Conservation (phyloP, 2,888 invertebrate species). For the Dioctria rufipes region DNA sequence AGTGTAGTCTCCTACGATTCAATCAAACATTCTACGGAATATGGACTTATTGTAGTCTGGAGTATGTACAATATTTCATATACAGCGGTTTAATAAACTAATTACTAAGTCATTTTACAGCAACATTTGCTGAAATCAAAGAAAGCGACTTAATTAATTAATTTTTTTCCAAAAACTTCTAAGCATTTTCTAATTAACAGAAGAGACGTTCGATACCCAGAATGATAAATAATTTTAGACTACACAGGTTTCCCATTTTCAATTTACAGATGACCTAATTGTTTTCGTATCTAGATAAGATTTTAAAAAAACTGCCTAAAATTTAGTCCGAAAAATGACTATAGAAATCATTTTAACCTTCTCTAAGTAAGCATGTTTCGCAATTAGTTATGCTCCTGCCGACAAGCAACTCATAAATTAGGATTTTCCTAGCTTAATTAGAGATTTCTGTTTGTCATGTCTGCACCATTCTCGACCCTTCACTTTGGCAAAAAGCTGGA, state of each 20-base stretch:
- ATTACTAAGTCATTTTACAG: too few relatives aligned
- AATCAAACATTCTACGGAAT: too few relatives aligned
- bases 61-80: too few relatives aligned
- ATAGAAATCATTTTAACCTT: conserved; percentile 41
- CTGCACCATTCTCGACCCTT: conserved; percentile 37
- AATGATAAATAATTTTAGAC: conserved; percentile 41
- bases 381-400: conserved; percentile 49
- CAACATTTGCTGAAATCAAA: conserved; percentile 19
- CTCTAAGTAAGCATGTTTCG: conserved; percentile 42
- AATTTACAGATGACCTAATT: conserved; percentile 38
- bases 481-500: conserved; percentile 11
- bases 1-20: too few relatives aligned
- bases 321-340: conserved; percentile 32
- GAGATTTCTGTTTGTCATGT: conserved; percentile 51
- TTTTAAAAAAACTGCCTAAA: background rate
- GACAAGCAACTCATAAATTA: conserved; percentile 47
- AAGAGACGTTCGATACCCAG: conserved; percentile 4
- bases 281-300: conserved; percentile 12
- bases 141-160: conserved; percentile 29
- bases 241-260: background rate
- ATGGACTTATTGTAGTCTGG: too few relatives aligned
- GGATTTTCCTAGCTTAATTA: conserved; percentile 50
- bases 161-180: conserved; percentile 35
- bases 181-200: conserved; percentile 48
- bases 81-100: too few relatives aligned